Evolutionary conservation across 2,888 invertebrate genomes (phyloP).

Genomic region (Ceriagrion tenellum): DNA sequence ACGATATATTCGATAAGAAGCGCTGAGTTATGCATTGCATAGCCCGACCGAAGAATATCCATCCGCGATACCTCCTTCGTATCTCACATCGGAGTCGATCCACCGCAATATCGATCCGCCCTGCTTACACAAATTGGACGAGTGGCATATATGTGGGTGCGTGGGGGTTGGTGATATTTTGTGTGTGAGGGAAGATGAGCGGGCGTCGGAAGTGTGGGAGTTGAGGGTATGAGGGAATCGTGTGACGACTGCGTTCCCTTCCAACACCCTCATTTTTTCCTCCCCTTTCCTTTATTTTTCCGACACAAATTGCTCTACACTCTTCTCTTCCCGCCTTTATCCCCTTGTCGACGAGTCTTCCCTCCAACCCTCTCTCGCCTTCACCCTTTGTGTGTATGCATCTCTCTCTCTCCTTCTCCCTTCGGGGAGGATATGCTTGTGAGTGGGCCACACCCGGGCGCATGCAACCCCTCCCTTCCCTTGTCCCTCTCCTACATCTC

Average conservation of each 20-base stretch:
- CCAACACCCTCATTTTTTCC: neutral
- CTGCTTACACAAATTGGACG: neutral
- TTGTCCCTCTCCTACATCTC: neutral
- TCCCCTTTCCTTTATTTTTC: constrained; percentile 34
- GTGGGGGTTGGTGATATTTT: neutral
- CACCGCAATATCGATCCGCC: no score
- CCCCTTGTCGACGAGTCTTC: neutral
- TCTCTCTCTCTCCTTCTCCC: neutral
- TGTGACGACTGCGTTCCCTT: neutral
- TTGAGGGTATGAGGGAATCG: neutral
- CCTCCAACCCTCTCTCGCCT: neutral
- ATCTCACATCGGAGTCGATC: no score
- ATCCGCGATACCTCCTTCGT: no score
- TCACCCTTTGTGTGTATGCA: neutral
- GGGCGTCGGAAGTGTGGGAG: neutral
- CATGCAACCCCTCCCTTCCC: neutral
- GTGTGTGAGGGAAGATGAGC: neutral
- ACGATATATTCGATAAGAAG: no score
- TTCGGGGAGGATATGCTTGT: neutral
- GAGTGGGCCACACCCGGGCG: neutral
- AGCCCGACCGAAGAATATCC: no score
- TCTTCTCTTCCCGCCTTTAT: neutral
- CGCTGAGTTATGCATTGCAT: no score
- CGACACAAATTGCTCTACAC: constrained; percentile 49
- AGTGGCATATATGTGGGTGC: neutral